Conservation (phyloP, 1,140 invertebrate genomes). For the Drosophila nannoptera region DNA sequence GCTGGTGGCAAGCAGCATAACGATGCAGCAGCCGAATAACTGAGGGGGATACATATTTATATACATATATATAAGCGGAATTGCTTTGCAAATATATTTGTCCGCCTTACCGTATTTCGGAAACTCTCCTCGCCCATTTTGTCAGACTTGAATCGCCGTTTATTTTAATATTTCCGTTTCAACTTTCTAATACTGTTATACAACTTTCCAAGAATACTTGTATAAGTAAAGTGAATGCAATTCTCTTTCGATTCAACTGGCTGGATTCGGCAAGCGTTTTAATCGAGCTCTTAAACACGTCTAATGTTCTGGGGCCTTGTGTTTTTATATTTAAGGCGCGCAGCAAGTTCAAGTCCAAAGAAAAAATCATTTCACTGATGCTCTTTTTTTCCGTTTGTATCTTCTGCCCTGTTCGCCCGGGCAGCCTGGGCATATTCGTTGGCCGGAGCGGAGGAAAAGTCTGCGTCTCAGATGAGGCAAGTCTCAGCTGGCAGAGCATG, state of each 20-base stretch:
- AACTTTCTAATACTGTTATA: constrained; percentile 2
- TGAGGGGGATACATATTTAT: background rate
- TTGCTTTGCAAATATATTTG: background rate
- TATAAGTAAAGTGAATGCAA: background rate
- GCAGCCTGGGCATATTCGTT: background rate
- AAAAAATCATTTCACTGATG: constrained; percentile 44
- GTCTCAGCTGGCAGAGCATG: background rate
- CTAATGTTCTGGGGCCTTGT: constrained; percentile 65
- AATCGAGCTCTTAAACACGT: constrained; percentile 67
- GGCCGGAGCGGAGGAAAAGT: too few species aligned
- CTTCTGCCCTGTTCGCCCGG: background rate
- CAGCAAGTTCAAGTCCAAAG: constrained; percentile 55
- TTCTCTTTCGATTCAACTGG: constrained; percentile 19
- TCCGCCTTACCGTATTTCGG: constrained; percentile 46
- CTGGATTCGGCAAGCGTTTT: constrained; percentile 29
- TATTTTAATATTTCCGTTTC: constrained; percentile 9
- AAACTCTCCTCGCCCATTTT: constrained; percentile 34
- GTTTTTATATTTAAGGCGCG: constrained; percentile 72
- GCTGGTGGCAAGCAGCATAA: constrained; percentile 15
- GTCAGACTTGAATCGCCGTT: background rate
- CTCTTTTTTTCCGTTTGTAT: constrained; percentile 32
- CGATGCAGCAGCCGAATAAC: constrained; percentile 34
- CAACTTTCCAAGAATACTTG: background rate
- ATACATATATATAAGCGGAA: background rate
- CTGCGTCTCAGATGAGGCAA: too few species aligned